Base-by-base conservation (phyloP, 2,888 invertebrate species). In the Sarcophaga caerulescens region DNA sequence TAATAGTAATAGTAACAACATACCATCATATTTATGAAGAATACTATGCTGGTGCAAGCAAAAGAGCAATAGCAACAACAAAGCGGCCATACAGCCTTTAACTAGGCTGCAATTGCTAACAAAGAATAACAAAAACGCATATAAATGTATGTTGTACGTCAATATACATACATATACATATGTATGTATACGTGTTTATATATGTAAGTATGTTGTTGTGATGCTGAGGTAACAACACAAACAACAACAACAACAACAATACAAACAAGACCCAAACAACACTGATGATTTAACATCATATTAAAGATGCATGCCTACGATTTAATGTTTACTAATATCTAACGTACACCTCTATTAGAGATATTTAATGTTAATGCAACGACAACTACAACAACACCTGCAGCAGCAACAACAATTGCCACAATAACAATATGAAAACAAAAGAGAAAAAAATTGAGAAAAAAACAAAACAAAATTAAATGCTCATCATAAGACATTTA, bases 241-340 rank as follows among this genome's bases (percentile, higher is more conserved):
- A 23, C n/a, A 68, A 68, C 44, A 52, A 71, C 12, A 77, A 23
- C n/a, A 68, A 68, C 44, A 52, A 71, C 66, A 57, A 3, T 23
- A 60, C 68, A 63, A 44, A 81, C 69, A 75, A 70, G 71, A 79
- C 62, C 77, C 66, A 71, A 71, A 66, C 81, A 75, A 75, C 81
- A 81, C 84, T 84, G 86, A 86, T 86, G 86, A 84, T 86, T 84
- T 81, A 86, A 84, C 86, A 84, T 86, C 81, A 86, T 84, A 86
- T 86, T 86, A 81, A 84, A 86, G 81, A 86, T 86, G 84, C 84
- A 84, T 81, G 86, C 86, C 86, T 86, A 81, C 75, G 86, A 84
- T 84, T 86, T 86, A 84, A 86, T 86, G 86, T 86, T 86, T 81
- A 84, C 86, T 84, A 86, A 86, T 86, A 84, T 86, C 52, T 52